These are phyloP conservation scores for Xiphophorus maculatus DNA, from an alignment of 2,113 vertebrate species.

Conservation along the genomic window DNA sequence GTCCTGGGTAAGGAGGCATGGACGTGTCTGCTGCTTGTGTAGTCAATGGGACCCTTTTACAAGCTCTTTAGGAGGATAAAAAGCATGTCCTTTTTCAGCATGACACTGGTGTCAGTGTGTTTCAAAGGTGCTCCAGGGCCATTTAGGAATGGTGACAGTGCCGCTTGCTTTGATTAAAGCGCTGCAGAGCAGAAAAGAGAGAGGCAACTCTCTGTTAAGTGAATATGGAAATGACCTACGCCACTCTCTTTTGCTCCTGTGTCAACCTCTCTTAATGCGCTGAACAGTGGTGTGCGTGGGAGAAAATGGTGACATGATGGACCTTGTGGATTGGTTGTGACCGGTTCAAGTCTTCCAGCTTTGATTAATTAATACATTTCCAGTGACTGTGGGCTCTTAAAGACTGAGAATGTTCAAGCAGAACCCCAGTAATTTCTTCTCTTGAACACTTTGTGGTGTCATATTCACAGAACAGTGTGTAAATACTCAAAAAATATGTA, in stretches of 20 bases:
- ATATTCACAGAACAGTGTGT: not conserved
- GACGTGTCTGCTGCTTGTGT: conserved; percentile 63
- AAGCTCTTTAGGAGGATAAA: conserved; percentile 72
- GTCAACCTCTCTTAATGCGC: conserved; percentile 44
- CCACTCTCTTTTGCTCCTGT: conserved; percentile 42
- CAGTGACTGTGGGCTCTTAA: conserved; percentile 9
- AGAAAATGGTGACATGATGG: conserved; percentile 22
- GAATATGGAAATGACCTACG: conserved; percentile 71
- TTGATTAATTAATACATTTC: conserved; percentile 45
- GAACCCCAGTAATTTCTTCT: not conserved
- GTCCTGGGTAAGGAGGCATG: conserved; percentile 53
- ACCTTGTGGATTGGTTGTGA: not conserved
- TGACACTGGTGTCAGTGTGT: conserved; percentile 67
- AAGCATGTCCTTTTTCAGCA: conserved; percentile 70
- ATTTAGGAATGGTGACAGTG: conserved; percentile 61
- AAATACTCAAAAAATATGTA: not conserved
- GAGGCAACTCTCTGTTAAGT: conserved; percentile 63
- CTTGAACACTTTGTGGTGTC: not conserved
- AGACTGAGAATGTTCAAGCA: not conserved
- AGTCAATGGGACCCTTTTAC: conserved; percentile 74
- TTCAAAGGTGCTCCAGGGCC: conserved; percentile 72
- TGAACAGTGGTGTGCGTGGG: not conserved
- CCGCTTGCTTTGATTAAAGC: conserved; percentile 71
- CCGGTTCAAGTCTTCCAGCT: conserved; percentile 15
- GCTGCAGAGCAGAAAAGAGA: conserved; percentile 59